Evolutionary conservation across 2,888 invertebrate species (phyloP).

Genomic region (Cephus rjabovi): DNA sequence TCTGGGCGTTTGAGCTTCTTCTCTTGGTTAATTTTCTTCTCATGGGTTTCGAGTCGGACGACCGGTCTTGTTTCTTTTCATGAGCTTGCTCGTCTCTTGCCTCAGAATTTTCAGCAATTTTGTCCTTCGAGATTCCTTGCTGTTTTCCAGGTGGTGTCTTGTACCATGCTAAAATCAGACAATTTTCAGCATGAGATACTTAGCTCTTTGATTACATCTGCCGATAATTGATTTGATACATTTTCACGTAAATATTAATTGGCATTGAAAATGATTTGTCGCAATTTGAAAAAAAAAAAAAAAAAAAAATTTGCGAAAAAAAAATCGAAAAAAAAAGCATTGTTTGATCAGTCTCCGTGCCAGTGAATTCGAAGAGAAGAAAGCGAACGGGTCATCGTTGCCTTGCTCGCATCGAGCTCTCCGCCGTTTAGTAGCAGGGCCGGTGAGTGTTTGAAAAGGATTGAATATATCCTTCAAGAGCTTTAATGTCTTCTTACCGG

Average conservation of each 20-base stretch:
- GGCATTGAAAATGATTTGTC: not conserved
- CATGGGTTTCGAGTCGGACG: not conserved
- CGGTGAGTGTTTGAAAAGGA: not conserved
- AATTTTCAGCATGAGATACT: not conserved
- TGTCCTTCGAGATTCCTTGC: not conserved
- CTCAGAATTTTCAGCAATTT: not conserved
- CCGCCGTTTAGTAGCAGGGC: not conserved
- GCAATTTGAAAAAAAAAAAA: not conserved
- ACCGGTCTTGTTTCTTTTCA: not conserved
- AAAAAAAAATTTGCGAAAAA: not conserved
- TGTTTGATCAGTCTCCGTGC: not conserved
- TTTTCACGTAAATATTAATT: not conserved
- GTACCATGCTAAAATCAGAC: not conserved
- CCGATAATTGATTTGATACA: not conserved
- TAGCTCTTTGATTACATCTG: not conserved
- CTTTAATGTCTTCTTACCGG: conserved; percentile 36
- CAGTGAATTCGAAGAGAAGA: not conserved
- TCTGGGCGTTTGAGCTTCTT: conserved; percentile 38
- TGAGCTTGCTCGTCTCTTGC: not conserved
- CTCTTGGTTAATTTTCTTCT: conserved; percentile 19
- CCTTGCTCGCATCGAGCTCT: not conserved
- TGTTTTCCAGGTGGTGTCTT: not conserved
- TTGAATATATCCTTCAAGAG: not conserved
- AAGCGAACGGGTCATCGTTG: not conserved
- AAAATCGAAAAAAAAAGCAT: not conserved